Conservation (phyloP, 2,888 invertebrate genomes). For the Girardia tigrina region DNA sequence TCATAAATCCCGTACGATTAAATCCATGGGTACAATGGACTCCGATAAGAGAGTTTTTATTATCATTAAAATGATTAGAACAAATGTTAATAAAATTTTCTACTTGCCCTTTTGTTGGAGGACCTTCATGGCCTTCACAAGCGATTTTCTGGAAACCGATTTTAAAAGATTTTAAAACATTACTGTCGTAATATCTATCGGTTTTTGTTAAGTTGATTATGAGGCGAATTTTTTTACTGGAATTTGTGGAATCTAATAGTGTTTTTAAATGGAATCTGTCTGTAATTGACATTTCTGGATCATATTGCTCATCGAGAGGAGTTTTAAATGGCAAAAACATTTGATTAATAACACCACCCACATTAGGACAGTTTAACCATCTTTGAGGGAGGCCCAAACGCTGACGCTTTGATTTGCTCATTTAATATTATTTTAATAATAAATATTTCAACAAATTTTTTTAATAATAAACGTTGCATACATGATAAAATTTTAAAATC, state of each 20-base stretch:
- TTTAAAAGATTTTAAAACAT: constrained; percentile 64
- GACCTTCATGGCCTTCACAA: constrained; percentile 79
- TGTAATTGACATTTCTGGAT: constrained; percentile 68
- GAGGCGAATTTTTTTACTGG: constrained; percentile 62
- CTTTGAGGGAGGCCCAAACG: neutral
- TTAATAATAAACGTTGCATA: too few relatives aligned
- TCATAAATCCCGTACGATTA: constrained; percentile 87
- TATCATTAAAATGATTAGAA: neutral
- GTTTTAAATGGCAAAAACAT: constrained; percentile 86
- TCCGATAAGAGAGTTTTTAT: constrained; percentile 51
- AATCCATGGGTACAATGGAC: constrained; percentile 96
- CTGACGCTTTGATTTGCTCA: neutral
- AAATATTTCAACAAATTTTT: neutral
- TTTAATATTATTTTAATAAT: neutral
- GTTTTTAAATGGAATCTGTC: constrained; percentile 73
- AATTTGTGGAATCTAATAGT: constrained; percentile 69
- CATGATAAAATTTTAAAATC: too few relatives aligned
- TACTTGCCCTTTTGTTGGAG: constrained; percentile 72
- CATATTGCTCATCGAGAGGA: constrained; percentile 68
- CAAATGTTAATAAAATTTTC: constrained; percentile 63
- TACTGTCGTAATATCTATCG: constrained; percentile 71
- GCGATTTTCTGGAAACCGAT: constrained; percentile 72
- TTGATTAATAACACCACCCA: constrained; percentile 39
- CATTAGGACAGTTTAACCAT: neutral
- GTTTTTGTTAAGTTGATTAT: constrained; percentile 96